phyloP scores from a whole-genome alignment of 1,140 invertebrate genomes.

The Theocolax elegans region DNA sequence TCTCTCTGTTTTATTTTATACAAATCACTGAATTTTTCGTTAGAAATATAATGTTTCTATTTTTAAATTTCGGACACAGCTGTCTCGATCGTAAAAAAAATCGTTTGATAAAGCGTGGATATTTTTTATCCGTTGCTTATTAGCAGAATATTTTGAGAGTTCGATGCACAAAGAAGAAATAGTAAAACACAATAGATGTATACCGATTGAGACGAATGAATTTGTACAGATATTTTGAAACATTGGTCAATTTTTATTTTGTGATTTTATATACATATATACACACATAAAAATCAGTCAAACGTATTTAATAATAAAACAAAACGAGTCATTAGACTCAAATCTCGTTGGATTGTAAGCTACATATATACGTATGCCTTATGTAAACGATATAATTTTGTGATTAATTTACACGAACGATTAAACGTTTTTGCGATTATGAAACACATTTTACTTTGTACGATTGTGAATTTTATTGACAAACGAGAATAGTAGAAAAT shows the following conservation, averaged over 20 bases:
- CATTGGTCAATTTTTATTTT: background rate
- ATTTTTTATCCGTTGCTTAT: conserved; percentile 26
- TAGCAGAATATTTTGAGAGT: background rate
- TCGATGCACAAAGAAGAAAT: conserved; percentile 5
- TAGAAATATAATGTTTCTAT: conserved; percentile 5
- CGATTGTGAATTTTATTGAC: background rate
- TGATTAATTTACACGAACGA: background rate
- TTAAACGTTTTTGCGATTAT: background rate
- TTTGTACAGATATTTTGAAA: too few relatives aligned
- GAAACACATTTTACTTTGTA: too few relatives aligned
- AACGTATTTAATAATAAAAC: too few relatives aligned
- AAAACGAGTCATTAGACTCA: too few relatives aligned
- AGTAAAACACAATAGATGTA: background rate
- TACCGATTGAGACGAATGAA: too few relatives aligned
- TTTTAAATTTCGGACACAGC: background rate
- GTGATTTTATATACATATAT: too few relatives aligned
- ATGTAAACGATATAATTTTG: background rate
- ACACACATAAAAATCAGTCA: too few relatives aligned
- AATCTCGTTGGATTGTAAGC: too few relatives aligned
- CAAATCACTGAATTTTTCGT: background rate
- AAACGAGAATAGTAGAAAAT: background rate
- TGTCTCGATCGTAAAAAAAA: background rate
- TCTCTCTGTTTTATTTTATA: background rate
- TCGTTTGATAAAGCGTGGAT: conserved; percentile 11
- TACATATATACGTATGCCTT: too few relatives aligned